A percentile compares a stretch with the other conserved stretches of the same genome.
phyloP scores from a whole-genome alignment of 2,797 vertebrate genomes.

The Dipus sagitta region DNA sequence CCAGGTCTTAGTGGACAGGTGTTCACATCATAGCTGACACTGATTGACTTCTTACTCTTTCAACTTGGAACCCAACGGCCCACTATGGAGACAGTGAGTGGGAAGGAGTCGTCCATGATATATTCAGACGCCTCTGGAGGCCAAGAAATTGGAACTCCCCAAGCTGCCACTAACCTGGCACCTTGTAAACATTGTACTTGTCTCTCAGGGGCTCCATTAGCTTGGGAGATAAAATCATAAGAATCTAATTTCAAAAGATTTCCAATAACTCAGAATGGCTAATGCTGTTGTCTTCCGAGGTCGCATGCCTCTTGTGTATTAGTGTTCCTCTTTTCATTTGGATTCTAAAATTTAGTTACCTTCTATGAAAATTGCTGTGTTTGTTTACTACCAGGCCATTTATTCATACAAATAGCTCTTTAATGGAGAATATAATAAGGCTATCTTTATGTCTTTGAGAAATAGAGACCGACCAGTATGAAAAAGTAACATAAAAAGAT shows the following conservation, averaged over 20 bases:
- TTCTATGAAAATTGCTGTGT: neutral
- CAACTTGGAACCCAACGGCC: slow-evolving; percentile 48
- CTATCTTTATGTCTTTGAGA: neutral
- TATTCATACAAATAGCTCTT: neutral
- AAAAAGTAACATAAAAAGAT: neutral
- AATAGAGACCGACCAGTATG: neutral
- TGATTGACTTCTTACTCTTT: slow-evolving; percentile 77
- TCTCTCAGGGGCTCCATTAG: slow-evolving; percentile 51
- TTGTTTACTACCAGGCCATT: slow-evolving; percentile 17
- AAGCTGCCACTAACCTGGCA: slow-evolving; percentile 25
- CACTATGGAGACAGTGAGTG: slow-evolving; percentile 25
- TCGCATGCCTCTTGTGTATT: neutral
- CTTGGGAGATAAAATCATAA: neutral
- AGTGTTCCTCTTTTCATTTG: neutral
- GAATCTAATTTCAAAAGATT: slow-evolving; percentile 53
- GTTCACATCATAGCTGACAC: slow-evolving; percentile 79
- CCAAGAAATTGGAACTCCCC: neutral
- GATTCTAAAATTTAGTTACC: neutral
- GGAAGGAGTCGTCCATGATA: slow-evolving; percentile 26
- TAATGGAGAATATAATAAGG: slow-evolving; percentile 19
- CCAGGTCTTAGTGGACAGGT: slow-evolving; percentile 78
- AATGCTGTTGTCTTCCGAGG: neutral
- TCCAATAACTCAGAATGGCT: neutral
- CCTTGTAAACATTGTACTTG: slow-evolving; percentile 46
- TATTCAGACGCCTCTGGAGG: slow-evolving; percentile 21